Evolutionary conservation across 2,888 invertebrate genomes (phyloP), one percentile per base, ranked within the genome.

Genomic region (Temnothorax ravouxi): DNA sequence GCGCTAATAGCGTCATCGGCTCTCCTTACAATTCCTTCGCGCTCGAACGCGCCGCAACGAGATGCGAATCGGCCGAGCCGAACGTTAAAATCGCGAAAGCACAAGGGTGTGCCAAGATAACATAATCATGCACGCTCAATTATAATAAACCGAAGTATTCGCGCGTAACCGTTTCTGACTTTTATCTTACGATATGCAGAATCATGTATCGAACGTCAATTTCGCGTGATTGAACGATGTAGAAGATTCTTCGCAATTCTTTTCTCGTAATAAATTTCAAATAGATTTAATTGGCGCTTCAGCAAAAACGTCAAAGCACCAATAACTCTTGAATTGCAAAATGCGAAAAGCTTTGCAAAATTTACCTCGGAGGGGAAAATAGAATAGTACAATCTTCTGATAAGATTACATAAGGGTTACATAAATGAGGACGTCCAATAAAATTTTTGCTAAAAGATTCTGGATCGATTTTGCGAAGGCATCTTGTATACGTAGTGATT

Each of bases 31-130:
- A 79, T 67, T 69, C 44, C 44, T 69, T 79, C 34, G 79, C 69
- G 79, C 79, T 69, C 56, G 67, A 79, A 79, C 44, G 79, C 77
- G 77, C 67, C 25, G 34, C 79, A 44, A 56, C 56, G 21, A 67
- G 44, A 79, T 67, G 79, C 44, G 47, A 79, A 67, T 79, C 79
- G 67, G 5, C 44, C 44, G 56, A 47, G 44, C 21, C 56, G 67
- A 52, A 79, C 66, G n/a, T 77, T n/a, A 67, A 67, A 56, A 66
- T 77, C 44, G 67, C 56, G 29, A 41, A 29, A 34, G 56, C 59
- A 25, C 59, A 25, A 52, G 44, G 54, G 44, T 29, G 67, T 9
- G 77, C 29, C 66, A 5, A 66, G 54, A 66, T 66, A 77, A 66
- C 47, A 41, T 66, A 77, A 77, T 67, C 66, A n/a, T 18, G 44